A percentile compares a stretch with the other conserved stretches of the same genome.
Conservation (phyloP, 1,140 invertebrate genomes). For the Zaprionus vittiger region DNA sequence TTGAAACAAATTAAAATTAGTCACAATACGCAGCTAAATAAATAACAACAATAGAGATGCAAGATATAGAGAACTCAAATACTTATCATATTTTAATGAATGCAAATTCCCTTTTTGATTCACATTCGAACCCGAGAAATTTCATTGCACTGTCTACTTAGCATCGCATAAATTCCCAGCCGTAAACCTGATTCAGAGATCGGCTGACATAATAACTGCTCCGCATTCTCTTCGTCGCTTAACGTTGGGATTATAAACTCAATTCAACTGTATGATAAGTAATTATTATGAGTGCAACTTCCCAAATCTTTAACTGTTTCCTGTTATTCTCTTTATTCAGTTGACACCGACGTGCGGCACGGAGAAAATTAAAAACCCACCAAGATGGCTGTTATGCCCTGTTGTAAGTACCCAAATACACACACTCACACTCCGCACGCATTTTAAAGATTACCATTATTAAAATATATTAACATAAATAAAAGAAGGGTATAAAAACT, state of each 20-base stretch:
- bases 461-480: constrained; percentile 1
- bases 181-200: constrained; percentile 19
- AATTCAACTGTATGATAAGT: constrained; percentile 4
- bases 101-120: neutral
- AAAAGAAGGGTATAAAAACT: constrained; percentile 13
- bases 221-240: constrained; percentile 5
- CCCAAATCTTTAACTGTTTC: constrained; percentile 46
- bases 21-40: neutral
- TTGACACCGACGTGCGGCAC: constrained; percentile 41
- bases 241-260: constrained; percentile 15
- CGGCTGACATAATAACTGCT: constrained; percentile 30
- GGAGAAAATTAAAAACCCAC: constrained; percentile 43
- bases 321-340: constrained; percentile 56
- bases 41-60: neutral
- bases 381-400: constrained; percentile 77
- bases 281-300: constrained; percentile 17
- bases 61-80: neutral
- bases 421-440: neutral
- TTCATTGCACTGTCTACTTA: neutral
- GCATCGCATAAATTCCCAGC: constrained; percentile 5
- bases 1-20: neutral
- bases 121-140: neutral
- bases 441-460: neutral
- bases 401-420: constrained; percentile 65
- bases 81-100: neutral